Evolutionary conservation across 2,888 invertebrate genomes (phyloP), one percentile per base, ranked within the genome.

Genomic region (Parascotia fuliginaria): DNA sequence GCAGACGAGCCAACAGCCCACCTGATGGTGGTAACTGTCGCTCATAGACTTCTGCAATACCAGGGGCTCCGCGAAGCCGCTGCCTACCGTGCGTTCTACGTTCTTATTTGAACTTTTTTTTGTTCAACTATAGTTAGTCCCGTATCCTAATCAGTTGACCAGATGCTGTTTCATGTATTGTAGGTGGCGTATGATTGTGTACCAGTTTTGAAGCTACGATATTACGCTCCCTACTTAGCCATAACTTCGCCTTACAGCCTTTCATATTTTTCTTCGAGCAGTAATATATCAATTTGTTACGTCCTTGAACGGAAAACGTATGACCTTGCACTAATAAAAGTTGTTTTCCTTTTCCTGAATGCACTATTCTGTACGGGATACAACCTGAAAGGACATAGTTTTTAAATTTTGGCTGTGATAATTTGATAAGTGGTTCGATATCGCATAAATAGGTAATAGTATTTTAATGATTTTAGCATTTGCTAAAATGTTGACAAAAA

Each of bases 141-240:
- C 5, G 3, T 43, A 36, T 6, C 9, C 16, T 39, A 28, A 39
- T 12, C 9, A 22, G 15, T 1, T 19, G 16, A 0, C 33, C 38
- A 5, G 16, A 19, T 3, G 27, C 9, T 3, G 37, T 48, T 31
- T 32, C 14, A 22, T 16, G n/a, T 0, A 42, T 3, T 9, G 16
- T 7, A 1, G 38, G 49, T 0, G 43, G 43, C 7, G 33, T 3
- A 15, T 49, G 42, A 19, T 49, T 42, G n/a, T 49, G 49, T 2
- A 7, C 5, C n/a, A 42, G 13, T 24, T 37, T n/a, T 12, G 22
- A 11, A 13, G 16, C 31, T 7, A 29, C 9, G 19, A 42, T 42
- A 3, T 42, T n/a, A 9, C 28, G 13, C 1, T 42, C 27, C 1
- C 9, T 14, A 11, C 39, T n/a, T 1, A 43, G 6, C 14, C 19